Evolutionary conservation across 2,888 invertebrate species (phyloP), one percentile per base, ranked within the genome.

Genomic region (Hololepta plana): DNA sequence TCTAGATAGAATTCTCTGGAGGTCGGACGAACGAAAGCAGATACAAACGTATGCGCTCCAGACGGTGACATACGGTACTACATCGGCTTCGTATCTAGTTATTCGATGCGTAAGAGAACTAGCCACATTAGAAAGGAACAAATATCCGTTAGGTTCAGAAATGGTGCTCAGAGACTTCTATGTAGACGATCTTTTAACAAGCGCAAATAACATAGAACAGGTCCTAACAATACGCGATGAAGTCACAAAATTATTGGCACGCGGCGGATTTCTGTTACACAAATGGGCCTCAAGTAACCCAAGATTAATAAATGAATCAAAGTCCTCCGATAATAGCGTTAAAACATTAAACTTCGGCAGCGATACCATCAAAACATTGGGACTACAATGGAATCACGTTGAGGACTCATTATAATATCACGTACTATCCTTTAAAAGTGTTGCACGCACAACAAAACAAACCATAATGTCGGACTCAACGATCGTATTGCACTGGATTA

Each of bases 171-270:
- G 26, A 15, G 38, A 35, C 33, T 49, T 47, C 35, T 43, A 20
- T 41, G 36, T 31, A 45, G 36, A 13, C 35, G 37, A 10, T 49
- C 26, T 27, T 40, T 38, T 21, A 42, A 32, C 31, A n/a, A 22
- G 25, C 5, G 24, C 24, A 6, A 15, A 31, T n/a, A 24, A 10
- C 2, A 9, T 28, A 20, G 7, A 19, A 20, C 17, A 28, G 11
- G 13, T 15, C 7, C 12, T 15, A 5, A 6, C 20, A 21, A 22
- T 28, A 11, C 22, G 15, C 10, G 11, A 24, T 4, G 20, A 31
- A 8, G 21, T 31, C 9, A 12, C 12, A 6, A 3, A 26, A 13
- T 20, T 29, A 15, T 12, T 26, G 12, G 12, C 10, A 3, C 12
- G 8, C 17, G 28, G 28, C 12, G 12, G 26, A 13, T 29, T 31